A percentile compares a stretch with the other conserved stretches of the same genome.
These are phyloP conservation scores for Coccyzus lansbergi DNA, from an alignment of 2,797 vertebrate genomes.

Conservation along the genomic window DNA sequence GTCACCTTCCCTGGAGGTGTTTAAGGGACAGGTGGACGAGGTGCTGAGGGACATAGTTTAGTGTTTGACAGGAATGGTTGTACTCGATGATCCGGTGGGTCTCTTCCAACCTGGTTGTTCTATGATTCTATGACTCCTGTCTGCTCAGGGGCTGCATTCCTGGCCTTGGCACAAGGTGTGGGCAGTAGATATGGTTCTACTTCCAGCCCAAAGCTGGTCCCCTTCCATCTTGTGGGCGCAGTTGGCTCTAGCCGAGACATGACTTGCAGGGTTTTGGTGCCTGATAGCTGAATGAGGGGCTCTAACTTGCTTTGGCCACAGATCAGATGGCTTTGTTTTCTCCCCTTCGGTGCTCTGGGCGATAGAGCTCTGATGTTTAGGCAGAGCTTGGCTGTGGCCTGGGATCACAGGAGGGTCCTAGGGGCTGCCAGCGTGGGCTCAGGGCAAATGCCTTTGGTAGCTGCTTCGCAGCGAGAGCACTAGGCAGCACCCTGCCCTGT, in stretches of 20 bases:
- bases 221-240: neutral
- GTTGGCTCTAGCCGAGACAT: rapidly evolving
- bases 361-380: neutral
- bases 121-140: no score
- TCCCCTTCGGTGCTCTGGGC: no score
- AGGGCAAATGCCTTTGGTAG: neutral
- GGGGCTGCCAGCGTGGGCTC: neutral
- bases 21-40: no score
- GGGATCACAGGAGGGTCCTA: neutral
- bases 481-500: neutral
- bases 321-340: neutral
- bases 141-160: neutral
- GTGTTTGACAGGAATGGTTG: no score
- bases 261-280: rapidly evolving
- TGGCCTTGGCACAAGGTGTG: rapidly evolving
- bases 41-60: no score
- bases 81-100: no score
- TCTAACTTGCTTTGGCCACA: neutral
- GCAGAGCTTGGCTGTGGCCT: neutral
- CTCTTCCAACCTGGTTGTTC: no score
- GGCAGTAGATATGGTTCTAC: rapidly evolving
- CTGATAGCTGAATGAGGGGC: neutral
- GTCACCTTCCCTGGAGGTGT: no score
- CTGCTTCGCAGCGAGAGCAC: neutral
- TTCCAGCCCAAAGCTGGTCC: neutral